These are phyloP conservation scores for Huso huso DNA, from an alignment of 2,797 vertebrate species.

Conservation along the genomic window DNA sequence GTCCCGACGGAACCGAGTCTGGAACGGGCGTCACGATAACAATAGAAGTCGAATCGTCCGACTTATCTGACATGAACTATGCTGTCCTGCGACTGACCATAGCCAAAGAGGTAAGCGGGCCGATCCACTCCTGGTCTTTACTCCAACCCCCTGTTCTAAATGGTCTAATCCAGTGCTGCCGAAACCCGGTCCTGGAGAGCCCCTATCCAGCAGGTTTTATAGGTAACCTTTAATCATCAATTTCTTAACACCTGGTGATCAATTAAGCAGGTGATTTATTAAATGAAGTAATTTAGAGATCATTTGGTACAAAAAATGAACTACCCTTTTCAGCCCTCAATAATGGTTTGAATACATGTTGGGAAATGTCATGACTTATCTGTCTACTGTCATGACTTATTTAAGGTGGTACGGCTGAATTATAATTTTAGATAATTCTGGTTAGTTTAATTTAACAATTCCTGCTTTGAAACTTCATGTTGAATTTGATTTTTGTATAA, in stretches of 20 bases:
- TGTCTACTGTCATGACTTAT: neutral
- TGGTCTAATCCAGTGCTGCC: neutral
- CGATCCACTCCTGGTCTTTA: neutral
- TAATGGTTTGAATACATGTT: too few relatives aligned
- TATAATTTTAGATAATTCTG: neutral
- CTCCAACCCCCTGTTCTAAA: neutral
- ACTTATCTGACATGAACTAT: slow-evolving; percentile 39
- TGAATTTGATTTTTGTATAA: too few relatives aligned
- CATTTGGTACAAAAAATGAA: too few relatives aligned
- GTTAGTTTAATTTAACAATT: too few relatives aligned
- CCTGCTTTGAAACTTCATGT: too few relatives aligned
- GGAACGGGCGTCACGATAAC: slow-evolving; percentile 46
- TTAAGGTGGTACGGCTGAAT: neutral
- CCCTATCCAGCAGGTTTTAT: too few relatives aligned
- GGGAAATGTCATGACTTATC: too few relatives aligned
- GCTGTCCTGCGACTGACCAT: slow-evolving; percentile 42
- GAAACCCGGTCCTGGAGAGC: neutral
- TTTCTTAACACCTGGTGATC: too few relatives aligned
- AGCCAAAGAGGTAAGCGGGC: slow-evolving; percentile 45
- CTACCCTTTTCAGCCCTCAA: too few relatives aligned
- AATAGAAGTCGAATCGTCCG: slow-evolving; percentile 34
- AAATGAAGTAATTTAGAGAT: too few relatives aligned
- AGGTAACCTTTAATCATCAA: too few relatives aligned
- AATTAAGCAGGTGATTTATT: too few relatives aligned
- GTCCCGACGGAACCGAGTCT: slow-evolving; percentile 31